Evolutionary conservation across 2,113 vertebrate species (phyloP), one percentile per base, ranked within the genome.

Genomic region (Agelaius phoeniceus): DNA sequence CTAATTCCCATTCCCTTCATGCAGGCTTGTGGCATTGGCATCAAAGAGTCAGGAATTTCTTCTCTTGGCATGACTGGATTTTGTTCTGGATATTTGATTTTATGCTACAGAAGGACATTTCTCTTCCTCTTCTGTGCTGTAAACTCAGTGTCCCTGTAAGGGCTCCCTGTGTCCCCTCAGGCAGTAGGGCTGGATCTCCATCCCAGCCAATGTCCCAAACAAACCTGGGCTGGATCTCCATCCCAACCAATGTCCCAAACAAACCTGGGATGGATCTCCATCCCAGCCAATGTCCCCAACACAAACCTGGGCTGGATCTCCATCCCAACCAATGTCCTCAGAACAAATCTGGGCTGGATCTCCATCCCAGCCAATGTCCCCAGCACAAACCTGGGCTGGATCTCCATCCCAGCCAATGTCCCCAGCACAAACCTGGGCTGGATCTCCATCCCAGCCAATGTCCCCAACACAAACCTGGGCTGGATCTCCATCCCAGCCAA

Each of bases 271-370:
- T 46, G 46, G 20, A 46, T 46, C 46, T 22, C 46, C 46, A 2
- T 12, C 46, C 46, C 3, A 35, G 35, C 35, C 46, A 46, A 46
- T 12, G 11, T 21, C 46, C 46, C 10, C 10, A 3, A 2, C 22
- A 46, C 11, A 22, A 46, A 46, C 20, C 46, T 51, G 61, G 57
- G 43, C 37, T 63, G 24, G 13, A 30, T 57, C 16, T 82, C 75
- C 62, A 44, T 7, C 66, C 74, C 35, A 35, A 7, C 3, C 3
- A 27, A 6, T 0, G 0, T n/a, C 23, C 17, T n/a, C 27, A 5
- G n/a, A 80, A 43, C 63, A 65, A 89, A 26, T 2, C 14, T 52
- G 51, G 51, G 51, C 51, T 52, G 26, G 26, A 28, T 28, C 16
- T 82, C 75, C 62, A 31, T 8, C 66, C 74, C 35, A 35, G 7